Evolutionary conservation across 2,888 invertebrate genomes (phyloP).

Genomic region (Philonicus albiceps): DNA sequence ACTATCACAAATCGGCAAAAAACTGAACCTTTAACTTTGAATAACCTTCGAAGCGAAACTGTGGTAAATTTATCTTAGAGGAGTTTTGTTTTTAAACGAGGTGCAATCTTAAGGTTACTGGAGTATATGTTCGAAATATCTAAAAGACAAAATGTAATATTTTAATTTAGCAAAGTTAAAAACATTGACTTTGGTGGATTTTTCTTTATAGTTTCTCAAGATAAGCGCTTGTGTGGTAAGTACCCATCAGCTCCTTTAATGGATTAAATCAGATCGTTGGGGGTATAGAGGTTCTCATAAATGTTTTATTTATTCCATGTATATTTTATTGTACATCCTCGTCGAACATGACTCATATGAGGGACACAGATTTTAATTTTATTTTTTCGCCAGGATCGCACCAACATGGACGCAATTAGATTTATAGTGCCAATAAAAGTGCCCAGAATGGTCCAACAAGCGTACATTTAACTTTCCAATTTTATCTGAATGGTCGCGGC

Average conservation of each 20-base stretch:
- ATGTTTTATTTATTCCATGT: not conserved
- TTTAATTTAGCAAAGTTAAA: not conserved
- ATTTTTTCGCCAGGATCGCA: not conserved
- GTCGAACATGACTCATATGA: not conserved
- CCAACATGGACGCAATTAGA: slow-evolving; percentile 2
- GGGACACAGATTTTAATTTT: not conserved
- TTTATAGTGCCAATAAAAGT: slow-evolving; percentile 27
- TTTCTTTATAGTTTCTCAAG: not conserved
- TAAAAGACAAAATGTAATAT: too few species aligned
- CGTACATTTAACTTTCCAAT: slow-evolving; percentile 9
- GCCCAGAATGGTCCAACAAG: slow-evolving; percentile 11
- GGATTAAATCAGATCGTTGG: not conserved
- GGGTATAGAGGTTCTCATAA: not conserved
- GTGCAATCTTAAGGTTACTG: too few species aligned
- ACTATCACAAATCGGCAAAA: too few species aligned
- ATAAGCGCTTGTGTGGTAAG: not conserved
- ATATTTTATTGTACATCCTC: not conserved
- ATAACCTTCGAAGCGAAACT: too few species aligned
- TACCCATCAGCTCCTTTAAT: not conserved
- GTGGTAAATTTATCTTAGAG: too few species aligned
- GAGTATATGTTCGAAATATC: too few species aligned
- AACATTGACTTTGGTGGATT: not conserved
- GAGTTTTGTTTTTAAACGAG: too few species aligned
- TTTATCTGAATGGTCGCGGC: not conserved
- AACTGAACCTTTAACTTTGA: too few species aligned